Conservation (phyloP, 2,113 vertebrate species). For the Camelus dromedarius region DNA sequence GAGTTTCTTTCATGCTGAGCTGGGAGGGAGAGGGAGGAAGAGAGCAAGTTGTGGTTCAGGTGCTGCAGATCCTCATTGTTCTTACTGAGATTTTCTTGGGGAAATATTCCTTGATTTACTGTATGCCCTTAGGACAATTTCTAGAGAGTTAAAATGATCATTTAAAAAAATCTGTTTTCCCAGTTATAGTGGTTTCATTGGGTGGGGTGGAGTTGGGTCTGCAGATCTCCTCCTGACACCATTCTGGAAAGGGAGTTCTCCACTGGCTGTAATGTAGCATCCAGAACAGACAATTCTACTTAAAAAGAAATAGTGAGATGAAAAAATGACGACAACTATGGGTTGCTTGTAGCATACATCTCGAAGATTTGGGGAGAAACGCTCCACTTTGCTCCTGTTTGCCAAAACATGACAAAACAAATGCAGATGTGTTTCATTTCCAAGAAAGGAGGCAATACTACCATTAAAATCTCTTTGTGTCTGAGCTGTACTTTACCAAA, state of each 20-base stretch:
- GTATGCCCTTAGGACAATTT: background rate
- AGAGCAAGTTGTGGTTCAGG: background rate
- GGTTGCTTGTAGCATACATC: background rate
- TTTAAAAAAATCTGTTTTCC: background rate
- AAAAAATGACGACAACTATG: background rate
- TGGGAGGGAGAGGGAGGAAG: background rate
- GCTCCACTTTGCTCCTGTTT: background rate
- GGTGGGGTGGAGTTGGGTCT: fast-evolving
- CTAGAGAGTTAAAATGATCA: background rate
- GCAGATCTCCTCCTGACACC: background rate
- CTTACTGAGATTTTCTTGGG: background rate
- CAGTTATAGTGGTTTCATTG: background rate
- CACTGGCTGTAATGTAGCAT: background rate
- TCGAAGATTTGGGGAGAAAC: background rate
- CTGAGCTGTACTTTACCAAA: background rate
- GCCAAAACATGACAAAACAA: background rate
- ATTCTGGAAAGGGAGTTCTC: background rate
- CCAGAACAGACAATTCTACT: background rate
- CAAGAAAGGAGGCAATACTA: background rate
- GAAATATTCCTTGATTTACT: background rate
- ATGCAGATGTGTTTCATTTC: background rate
- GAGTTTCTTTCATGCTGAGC: background rate
- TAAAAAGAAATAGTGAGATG: background rate
- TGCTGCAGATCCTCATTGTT: background rate
- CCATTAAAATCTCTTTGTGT: background rate